Evolutionary conservation across 2,797 vertebrate species (phyloP).

Genomic region (Spheniscus humboldti): DNA sequence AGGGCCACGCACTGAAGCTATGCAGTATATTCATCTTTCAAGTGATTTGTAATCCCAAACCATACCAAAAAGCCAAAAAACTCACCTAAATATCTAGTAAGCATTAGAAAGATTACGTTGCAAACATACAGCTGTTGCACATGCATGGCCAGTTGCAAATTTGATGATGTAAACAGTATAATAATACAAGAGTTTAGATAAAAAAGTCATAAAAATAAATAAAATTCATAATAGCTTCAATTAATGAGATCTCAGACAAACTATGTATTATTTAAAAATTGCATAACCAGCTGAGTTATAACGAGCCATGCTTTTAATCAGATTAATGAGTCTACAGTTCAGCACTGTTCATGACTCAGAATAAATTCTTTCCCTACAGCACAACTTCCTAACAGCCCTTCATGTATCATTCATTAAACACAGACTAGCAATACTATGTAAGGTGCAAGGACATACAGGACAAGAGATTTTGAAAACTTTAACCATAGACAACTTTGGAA

Average conservation of each 20-base stretch:
- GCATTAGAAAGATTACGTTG: not conserved
- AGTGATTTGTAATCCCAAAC: not conserved
- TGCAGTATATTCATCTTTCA: not conserved
- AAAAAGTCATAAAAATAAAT: slow-evolving; percentile 16
- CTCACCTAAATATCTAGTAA: not conserved
- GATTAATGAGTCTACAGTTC: slow-evolving; percentile 69
- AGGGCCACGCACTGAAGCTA: not conserved
- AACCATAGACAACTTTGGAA: not conserved
- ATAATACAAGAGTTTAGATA: not conserved
- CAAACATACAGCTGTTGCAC: not conserved
- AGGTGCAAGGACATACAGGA: slow-evolving; percentile 39
- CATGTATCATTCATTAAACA: slow-evolving; percentile 64
- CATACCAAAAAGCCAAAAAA: not conserved
- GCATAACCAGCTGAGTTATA: slow-evolving; percentile 61
- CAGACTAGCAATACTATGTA: slow-evolving; percentile 18
- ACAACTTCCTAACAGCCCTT: slow-evolving; percentile 60
- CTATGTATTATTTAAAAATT: slow-evolving; percentile 53
- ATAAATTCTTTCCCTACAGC: slow-evolving; percentile 61
- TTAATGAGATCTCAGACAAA: slow-evolving; percentile 51
- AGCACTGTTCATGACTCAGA: slow-evolving; percentile 65
- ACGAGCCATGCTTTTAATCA: slow-evolving; percentile 67
- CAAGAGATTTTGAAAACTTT: not conserved
- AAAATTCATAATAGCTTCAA: slow-evolving; percentile 12
- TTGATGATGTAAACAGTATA: not conserved
- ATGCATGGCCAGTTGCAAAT: not conserved